phyloP scores from a whole-genome alignment of 1,140 invertebrate species.

The Chymomyza costata region DNA sequence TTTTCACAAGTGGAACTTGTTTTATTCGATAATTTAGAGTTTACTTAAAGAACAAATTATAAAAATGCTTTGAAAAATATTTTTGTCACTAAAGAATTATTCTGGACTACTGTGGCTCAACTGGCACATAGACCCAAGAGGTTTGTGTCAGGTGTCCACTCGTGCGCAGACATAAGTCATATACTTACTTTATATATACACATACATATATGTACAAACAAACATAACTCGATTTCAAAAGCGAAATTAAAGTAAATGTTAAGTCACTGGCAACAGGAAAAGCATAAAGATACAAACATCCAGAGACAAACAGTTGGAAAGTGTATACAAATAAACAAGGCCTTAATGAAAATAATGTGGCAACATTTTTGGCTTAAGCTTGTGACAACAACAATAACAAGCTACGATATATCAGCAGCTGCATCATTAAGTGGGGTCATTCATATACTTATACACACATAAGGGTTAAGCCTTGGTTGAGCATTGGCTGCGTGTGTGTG shows the following conservation, averaged over 20 bases:
- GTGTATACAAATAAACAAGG: slow-evolving; percentile 39
- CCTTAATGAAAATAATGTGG: slow-evolving; percentile 67
- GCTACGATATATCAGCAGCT: slow-evolving; percentile 33
- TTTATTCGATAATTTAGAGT: too few species aligned
- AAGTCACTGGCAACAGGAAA: slow-evolving; percentile 12
- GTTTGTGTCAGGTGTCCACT: slow-evolving; percentile 39
- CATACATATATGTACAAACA: background rate
- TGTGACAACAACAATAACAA: too few species aligned
- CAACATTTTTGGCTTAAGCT: slow-evolving; percentile 59
- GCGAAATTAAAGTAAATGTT: slow-evolving; percentile 35
- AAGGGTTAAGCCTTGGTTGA: too few species aligned
- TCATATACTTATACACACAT: slow-evolving; percentile 14
- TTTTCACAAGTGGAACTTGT: too few species aligned
- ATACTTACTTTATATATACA: too few species aligned
- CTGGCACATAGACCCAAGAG: too few species aligned
- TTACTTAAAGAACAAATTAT: too few species aligned
- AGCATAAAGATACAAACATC: slow-evolving; percentile 14
- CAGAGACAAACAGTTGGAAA: too few species aligned
- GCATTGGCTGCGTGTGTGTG: slow-evolving; percentile 24
- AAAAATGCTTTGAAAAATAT: too few species aligned
- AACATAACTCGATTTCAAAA: background rate
- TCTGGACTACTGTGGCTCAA: too few species aligned
- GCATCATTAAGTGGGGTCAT: slow-evolving; percentile 62
- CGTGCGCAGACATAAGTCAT: slow-evolving; percentile 17
- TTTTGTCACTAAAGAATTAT: too few species aligned